Conservation (phyloP, 2,797 vertebrate species). For the Enteromius paludinosus region DNA sequence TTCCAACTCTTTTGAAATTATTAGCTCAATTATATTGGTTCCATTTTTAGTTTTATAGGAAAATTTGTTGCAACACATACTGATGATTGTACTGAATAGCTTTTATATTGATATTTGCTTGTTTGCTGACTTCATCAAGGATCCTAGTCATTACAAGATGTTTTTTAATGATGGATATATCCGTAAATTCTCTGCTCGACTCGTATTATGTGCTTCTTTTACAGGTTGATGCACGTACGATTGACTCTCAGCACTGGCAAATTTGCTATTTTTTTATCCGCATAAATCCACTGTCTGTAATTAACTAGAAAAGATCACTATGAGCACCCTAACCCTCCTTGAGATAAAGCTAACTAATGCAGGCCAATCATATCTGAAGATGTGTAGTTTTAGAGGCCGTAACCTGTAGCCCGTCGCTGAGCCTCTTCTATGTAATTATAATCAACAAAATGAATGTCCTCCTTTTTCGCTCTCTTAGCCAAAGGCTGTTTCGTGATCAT, state of each 20-base stretch:
- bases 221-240: constrained; percentile 8
- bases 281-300: constrained; percentile 73
- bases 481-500: constrained; percentile 48
- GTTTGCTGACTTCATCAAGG: not conserved
- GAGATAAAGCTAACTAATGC: constrained; percentile 65
- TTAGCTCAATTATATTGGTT: constrained; percentile 5
- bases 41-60: not conserved
- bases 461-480: constrained; percentile 50
- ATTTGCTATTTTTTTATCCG: constrained; percentile 60
- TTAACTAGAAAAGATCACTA: constrained; percentile 78
- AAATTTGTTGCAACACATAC: not conserved
- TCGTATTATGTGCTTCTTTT: not conserved
- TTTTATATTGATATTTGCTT: not conserved
- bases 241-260: constrained; percentile 47
- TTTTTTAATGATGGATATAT: not conserved
- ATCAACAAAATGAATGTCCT: constrained; percentile 57
- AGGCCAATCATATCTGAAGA: constrained; percentile 63
- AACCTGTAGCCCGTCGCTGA: constrained; percentile 67
- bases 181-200: not conserved
- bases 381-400: constrained; percentile 61
- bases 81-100: not conserved
- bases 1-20: not conserved
- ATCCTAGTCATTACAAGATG: constrained; percentile 13
- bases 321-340: constrained; percentile 64
- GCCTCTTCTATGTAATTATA: constrained; percentile 63